Evolutionary conservation across 2,113 vertebrate species (phyloP), one percentile per base, ranked within the genome.

Genomic region (Pollimyrus isidori): DNA sequence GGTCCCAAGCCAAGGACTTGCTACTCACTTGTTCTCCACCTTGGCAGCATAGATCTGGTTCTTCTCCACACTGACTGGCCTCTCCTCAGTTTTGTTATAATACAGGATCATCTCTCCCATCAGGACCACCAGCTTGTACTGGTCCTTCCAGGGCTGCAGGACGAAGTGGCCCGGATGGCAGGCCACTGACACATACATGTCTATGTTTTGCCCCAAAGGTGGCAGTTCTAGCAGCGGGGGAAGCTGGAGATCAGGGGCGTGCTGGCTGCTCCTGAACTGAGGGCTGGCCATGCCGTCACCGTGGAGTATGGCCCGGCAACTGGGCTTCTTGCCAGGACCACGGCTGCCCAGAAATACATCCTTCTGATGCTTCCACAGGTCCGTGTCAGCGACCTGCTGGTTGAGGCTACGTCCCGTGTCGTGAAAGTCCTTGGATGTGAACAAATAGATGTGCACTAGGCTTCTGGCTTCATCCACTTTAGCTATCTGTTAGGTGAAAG

Each of bases 21-120:
- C 15, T 45, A 95, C 97, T 96, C 94, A 99, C 98, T 97, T 96
- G 89, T 97, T 97, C 92, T 97, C 96, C 89, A 99, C 96, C 93
- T 97, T 98, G 89, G 97, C 98, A 86, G 97, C 98, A 11, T 96
- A 99, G 80, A 99, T 90, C 2, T 95, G 95, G 94, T 97, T 97
- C 91, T 96, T 97, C 84, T 97, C 93, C 23, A 98, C 83, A 0
- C 88, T 53, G 19, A 94, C 35, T 1, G 90, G 90, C 86, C 91
- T 93, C 91, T 96, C 96, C 80, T 94, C 95, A 2, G 92, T 93
- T 82, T 94, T 95, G 65, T 97, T 98, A 90, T 99, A 99, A 91
- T 96, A 96, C 0, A 99, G 94, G 69, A 98, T 95, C 98, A 99
- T 99, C 93, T 98, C 97, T 76, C 98, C 97, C 97, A 98, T 97